These are phyloP conservation scores for Pseudomyrmex gracilis DNA, from an alignment of 1,140 invertebrate species.

Conservation along the genomic window DNA sequence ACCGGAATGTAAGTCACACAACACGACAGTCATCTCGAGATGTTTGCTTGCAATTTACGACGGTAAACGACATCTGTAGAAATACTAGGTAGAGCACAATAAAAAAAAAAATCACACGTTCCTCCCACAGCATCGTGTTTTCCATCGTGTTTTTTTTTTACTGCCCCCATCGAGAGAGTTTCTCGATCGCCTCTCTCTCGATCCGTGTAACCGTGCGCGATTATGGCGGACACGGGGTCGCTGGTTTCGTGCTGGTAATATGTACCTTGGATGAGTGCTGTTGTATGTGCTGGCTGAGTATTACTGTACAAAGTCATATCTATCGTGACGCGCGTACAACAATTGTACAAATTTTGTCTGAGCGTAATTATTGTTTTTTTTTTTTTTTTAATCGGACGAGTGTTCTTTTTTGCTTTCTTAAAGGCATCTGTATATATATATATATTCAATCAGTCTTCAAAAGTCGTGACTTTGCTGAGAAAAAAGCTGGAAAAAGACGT, in stretches of 20 bases:
- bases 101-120: conserved; percentile 29
- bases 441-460: not conserved
- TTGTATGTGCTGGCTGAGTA: conserved; percentile 86
- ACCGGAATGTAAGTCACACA: not conserved
- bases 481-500: not conserved
- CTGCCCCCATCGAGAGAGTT: conserved; percentile 13
- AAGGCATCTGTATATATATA: not conserved
- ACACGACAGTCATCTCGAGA: conserved; percentile 1
- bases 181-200: conserved; percentile 34
- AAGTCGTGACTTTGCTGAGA: not conserved
- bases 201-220: conserved; percentile 47
- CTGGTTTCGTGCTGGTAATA: conserved; percentile 71
- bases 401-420: conserved; percentile 39
- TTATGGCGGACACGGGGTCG: conserved; percentile 26
- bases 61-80: not conserved
- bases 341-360: conserved; percentile 44
- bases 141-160: not conserved
- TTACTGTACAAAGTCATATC: conserved; percentile 75
- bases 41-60: conserved; percentile 9
- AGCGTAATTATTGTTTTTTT: conserved; percentile 36
- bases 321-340: conserved; percentile 36
- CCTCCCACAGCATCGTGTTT: conserved; percentile 34
- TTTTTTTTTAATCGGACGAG: conserved; percentile 5
- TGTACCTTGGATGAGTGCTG: conserved; percentile 85
- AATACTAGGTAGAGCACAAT: not conserved